Evolutionary conservation across 2,113 vertebrate genomes (phyloP).

Genomic region (Holacanthus passer): DNA sequence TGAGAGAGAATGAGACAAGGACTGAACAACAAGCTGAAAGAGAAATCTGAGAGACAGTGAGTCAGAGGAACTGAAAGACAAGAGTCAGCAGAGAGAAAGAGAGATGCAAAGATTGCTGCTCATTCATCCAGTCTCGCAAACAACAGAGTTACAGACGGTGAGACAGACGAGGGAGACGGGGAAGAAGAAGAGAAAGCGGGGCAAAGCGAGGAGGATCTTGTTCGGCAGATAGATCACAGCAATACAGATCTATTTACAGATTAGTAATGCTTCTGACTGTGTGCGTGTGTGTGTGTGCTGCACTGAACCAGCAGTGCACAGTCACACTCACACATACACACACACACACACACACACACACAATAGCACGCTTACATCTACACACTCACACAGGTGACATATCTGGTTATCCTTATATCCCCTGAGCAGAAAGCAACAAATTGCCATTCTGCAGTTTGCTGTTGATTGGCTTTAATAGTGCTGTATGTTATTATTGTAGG

Average conservation of each 20-base stretch:
- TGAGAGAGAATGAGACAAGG: conserved; percentile 29
- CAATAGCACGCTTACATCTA: not conserved
- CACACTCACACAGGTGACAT: not conserved
- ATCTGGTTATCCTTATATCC: conserved; percentile 31
- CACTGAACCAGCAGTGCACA: not conserved
- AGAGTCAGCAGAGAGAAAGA: conserved; percentile 55
- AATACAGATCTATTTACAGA: conserved; percentile 75
- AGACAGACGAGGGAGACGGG: conserved; percentile 49
- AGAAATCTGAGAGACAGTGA: conserved; percentile 54
- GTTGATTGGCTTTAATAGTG: not conserved
- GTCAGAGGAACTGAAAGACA: conserved; percentile 54
- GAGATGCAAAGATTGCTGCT: conserved; percentile 46
- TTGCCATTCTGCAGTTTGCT: conserved; percentile 23
- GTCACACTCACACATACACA: not conserved
- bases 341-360: conserved; percentile 2
- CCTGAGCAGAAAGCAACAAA: conserved; percentile 24
- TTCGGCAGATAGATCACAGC: conserved; percentile 65
- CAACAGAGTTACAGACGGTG: conserved; percentile 57
- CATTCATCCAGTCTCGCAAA: conserved; percentile 68
- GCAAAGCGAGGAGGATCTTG: conserved; percentile 56
- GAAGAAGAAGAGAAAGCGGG: conserved; percentile 48
- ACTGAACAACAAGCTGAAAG: conserved; percentile 32
- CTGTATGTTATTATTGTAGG: not conserved
- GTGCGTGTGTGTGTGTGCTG: conserved; percentile 24
- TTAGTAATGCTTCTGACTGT: conserved; percentile 56